Base-by-base conservation (phyloP, 2,888 invertebrate genomes). In the Seira ritae region DNA sequence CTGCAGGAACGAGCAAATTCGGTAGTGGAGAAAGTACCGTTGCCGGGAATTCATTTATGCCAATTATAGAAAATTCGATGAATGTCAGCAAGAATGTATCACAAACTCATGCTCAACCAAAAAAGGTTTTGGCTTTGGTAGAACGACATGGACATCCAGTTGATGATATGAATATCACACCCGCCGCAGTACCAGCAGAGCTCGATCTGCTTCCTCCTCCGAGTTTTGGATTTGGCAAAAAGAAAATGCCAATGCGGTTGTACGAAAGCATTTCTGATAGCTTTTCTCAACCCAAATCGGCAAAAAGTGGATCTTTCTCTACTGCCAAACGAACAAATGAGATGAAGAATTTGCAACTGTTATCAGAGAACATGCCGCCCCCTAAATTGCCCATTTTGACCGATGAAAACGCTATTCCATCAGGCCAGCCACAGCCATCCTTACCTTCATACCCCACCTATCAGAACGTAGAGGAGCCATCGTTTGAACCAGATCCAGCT, bases 291-390 rank as follows among this genome's bases (percentile, higher is more conserved):
- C 60, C 22, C 42, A 50, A 67, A 60, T 31, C 62, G n/a, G 1
- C n/a, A 17, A 50, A n/a, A 46, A 3, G 42, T 31, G 1, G 42
- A 65, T 19, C 37, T 17, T 2, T 50, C 0, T 1, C 46, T n/a
- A 17, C 8, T 6, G 65, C 62, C n/a, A 83, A 73, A n/a, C 83
- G 71, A 0, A 17, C 23, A 4, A 62, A 81, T n/a, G 1, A 70
- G 0, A n/a, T 73, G 1, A 70, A 70, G 67, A 69, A 62, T 60
- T 20, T 83, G 12, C 72, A 73, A 22, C n/a, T 12, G 1, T 22
- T 77, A 12, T 67, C 83, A 0, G 84, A 84, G 46, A 84, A 84
- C 62, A 20, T 73, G n/a, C 71, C 79, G 10, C 78, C 78, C 4
- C 55, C 66, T 19, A 60, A 3, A 15, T 60, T 62, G n/a, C n/a